A percentile compares a stretch with the other conserved stretches of the same genome.
Conservation (phyloP, 2,888 invertebrate genomes). For the Penaeus monodon region DNA sequence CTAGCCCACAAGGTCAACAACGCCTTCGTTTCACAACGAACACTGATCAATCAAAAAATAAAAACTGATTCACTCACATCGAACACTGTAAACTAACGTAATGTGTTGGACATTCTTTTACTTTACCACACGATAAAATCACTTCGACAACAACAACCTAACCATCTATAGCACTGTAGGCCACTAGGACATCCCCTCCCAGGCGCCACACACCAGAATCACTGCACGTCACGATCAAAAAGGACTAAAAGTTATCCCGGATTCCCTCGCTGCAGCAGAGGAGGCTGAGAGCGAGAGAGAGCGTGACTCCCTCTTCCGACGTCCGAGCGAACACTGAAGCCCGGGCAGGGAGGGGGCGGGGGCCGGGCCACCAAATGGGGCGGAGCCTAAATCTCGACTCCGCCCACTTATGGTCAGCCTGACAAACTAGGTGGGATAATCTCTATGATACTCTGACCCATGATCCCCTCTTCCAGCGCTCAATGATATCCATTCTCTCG, state of each 20-base stretch:
- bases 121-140: slow-evolving; percentile 32
- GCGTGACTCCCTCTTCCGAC: slow-evolving; percentile 38
- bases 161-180: slow-evolving; percentile 20
- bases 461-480: slow-evolving; percentile 14
- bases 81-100: slow-evolving; percentile 16
- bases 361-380: slow-evolving; percentile 26
- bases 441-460: slow-evolving; percentile 31
- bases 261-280: slow-evolving; percentile 26
- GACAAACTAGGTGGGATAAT: slow-evolving; percentile 34
- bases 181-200: slow-evolving; percentile 26
- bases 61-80: slow-evolving; percentile 38
- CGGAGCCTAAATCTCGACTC: slow-evolving; percentile 23
- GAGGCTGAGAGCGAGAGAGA: slow-evolving; percentile 36
- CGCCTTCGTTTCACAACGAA: slow-evolving; percentile 14
- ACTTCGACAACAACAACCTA: slow-evolving; percentile 24
- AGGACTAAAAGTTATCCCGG: slow-evolving; percentile 31
- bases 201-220: neutral
- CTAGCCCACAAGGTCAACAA: slow-evolving; percentile 35
- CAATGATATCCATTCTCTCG: slow-evolving; percentile 11
- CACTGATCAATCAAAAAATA: slow-evolving; percentile 29
- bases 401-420: slow-evolving; percentile 45
- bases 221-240: slow-evolving; percentile 11
- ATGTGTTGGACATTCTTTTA: slow-evolving; percentile 36
- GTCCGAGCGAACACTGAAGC: slow-evolving; percentile 30
- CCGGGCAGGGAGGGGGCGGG: slow-evolving; percentile 27